These are phyloP conservation scores for Danaus melanippus DNA, from an alignment of 1,140 invertebrate genomes.

Conservation along the genomic window DNA sequence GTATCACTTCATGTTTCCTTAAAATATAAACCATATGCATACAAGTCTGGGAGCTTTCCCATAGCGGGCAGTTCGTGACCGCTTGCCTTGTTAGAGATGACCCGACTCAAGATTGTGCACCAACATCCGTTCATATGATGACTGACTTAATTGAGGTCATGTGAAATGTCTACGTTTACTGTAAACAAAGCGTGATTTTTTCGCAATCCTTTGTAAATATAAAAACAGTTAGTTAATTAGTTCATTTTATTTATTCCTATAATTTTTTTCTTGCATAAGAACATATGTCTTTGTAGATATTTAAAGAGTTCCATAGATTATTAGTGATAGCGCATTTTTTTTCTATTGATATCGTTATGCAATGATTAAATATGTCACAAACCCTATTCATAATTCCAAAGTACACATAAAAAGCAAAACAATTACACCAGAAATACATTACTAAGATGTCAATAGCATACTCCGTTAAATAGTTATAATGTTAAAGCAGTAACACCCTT, in stretches of 20 bases:
- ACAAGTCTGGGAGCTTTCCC: conserved; percentile 64
- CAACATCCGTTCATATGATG: conserved; percentile 59
- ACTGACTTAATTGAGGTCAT: conserved; percentile 61
- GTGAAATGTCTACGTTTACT: conserved; percentile 50
- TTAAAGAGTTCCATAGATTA: no score
- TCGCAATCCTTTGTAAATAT: conserved; percentile 27
- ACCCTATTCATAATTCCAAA: no score
- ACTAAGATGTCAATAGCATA: no score
- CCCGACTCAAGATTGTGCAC: conserved; percentile 59
- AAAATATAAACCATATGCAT: conserved; percentile 28
- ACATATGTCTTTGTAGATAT: background rate
- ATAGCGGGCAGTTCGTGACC: conserved; percentile 63
- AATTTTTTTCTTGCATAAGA: background rate
- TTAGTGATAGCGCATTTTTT: no score
- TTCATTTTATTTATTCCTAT: conserved; percentile 2
- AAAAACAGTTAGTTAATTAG: conserved; percentile 20
- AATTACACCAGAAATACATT: no score
- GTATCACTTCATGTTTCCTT: no score
- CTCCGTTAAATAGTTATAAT: no score
- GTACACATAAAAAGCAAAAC: no score
- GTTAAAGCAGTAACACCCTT: no score
- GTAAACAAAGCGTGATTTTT: conserved; percentile 40
- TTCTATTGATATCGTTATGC: no score
- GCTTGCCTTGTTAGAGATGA: conserved; percentile 59
- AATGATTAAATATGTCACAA: no score